Base-by-base conservation (phyloP, 2,888 invertebrate species). In the Phorcus lineatus region DNA sequence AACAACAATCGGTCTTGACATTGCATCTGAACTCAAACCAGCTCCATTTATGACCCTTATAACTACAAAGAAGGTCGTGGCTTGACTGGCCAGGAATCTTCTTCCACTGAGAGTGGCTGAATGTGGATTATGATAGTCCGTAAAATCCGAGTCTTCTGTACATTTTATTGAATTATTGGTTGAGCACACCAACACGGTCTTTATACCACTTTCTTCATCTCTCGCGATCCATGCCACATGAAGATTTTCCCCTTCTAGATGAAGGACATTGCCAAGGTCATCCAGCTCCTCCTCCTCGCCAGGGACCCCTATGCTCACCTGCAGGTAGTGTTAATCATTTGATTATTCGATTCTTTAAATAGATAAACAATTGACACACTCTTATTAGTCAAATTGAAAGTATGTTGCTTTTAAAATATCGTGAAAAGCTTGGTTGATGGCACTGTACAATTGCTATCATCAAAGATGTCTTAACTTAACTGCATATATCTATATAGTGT, bases 141-240 rank as follows among this genome's bases (percentile, higher is more conserved):
- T 70, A 36, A 70, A 70, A 24, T 70, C 17, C 7, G 28, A n/a
- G 19, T 31, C 36, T 36, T 28, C 13, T 17, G 70, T 31, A 19
- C 70, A 70, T 31, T 36, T 13, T 31, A 31, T 36, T 17, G n/a
- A 17, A 36, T 70, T 70, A 19, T 31, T 6, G 13, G 28, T 36
- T 3, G 40, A 9, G 19, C 85, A 88, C 24, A 89, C 77, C 36
- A 79, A 66, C 17, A 80, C 83, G 9, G 74, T 74, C 11, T 67
- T 47, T 11, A 89, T 85, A 16, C 87, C 87, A 62, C 89, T 89
- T 70, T 89, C 84, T 16, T 83, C 77, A 66, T 89, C 89, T n/a
- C 80, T 31, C 0, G 80, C 85, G 6, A 70, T 70, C 87, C 87
- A 88, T 52, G 85, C 85, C 3, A 87, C 81, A 52, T 84, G 80